phyloP scores from a whole-genome alignment of 1,140 invertebrate genomes.

The Meloidogyne exigua region DNA sequence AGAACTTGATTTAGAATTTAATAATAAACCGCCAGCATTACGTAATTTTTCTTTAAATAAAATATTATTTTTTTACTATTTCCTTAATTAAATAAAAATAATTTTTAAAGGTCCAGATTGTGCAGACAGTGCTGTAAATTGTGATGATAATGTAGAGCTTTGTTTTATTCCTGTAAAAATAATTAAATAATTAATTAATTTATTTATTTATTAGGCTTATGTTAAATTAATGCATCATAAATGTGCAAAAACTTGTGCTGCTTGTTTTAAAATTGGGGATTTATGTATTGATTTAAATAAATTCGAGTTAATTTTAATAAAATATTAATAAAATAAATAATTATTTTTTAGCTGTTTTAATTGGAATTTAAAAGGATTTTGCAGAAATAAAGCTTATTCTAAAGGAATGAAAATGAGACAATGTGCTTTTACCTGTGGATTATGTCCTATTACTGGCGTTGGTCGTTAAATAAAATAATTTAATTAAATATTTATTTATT shows the following conservation, averaged over 20 bases:
- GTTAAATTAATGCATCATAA: constrained; percentile 5
- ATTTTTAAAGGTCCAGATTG: neutral
- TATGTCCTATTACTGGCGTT: neutral
- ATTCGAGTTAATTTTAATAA: neutral
- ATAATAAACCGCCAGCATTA: constrained; percentile 1
- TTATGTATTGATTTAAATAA: constrained; percentile 2
- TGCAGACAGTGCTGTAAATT: neutral
- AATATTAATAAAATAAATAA: neutral
- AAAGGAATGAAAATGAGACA: constrained; percentile 25
- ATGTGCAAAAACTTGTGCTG: constrained; percentile 18
- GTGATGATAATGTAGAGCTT: neutral
- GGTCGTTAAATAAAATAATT: neutral
- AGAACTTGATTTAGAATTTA: constrained; percentile 2
- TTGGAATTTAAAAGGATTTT: constrained; percentile 10
- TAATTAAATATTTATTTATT: no score
- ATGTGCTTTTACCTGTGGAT: constrained; percentile 15
- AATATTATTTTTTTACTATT: no score
- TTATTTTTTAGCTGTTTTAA: constrained; percentile 4
- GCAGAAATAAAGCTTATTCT: constrained; percentile 6
- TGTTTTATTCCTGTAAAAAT: neutral
- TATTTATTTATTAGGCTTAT: neutral
- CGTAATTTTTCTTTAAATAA: no score
- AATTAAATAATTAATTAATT: neutral
- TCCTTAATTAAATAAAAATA: no score
- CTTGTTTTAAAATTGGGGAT: constrained; percentile 3